Base-by-base conservation (phyloP, 2,113 vertebrate species). In the Scopus umbretta region DNA sequence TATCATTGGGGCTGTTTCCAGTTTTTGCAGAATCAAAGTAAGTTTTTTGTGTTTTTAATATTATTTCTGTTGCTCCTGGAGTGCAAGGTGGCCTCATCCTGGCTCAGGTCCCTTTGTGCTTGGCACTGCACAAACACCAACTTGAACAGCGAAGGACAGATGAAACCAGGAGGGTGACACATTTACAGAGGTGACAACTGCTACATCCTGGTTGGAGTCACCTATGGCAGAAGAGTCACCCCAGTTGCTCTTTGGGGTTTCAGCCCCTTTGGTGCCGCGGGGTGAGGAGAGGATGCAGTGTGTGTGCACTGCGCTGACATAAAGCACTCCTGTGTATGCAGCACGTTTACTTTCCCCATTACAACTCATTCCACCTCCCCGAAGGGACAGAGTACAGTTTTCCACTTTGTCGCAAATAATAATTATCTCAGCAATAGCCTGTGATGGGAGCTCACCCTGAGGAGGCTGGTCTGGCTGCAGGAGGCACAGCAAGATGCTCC, bases 361-460 rank as follows among this genome's bases (percentile, higher is more conserved):
- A 40, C 2, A 5, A 59, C 38, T 84, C 50, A 32, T 78, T 81
- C 38, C 34, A 63, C n/a, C 43, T 68, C 65, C 92, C 89, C 3
- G 5, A 65, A 94, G 70, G 80, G 65, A 91, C 30, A 78, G 72
- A 67, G 32, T 16, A 55, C 18, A 56, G 43, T 82, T 95, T 95
- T 75, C 56, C 66, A 85, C 65, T 95, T 94, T 92, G 80, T 85
- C 93, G 96, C 80, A 73, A 87, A 61, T 53, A 61, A 79, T 65
- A 89, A 91, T 91, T 86, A 86, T 85, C 91, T 87, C 78, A 55
- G 91, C 52, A 61, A 40, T 7, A 76, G 49, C 62, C 62, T 88
- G 52, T 65, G 93, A 52, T 75, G 47, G 80, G 65, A 92, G 26
- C 40, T 80, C 25, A 6, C 84, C 85, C 78, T 62, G 32, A 86